Percentiles rank a stretch among this genome's conserved stretches.
Evolutionary conservation across 2,113 vertebrate genomes (phyloP).

Genomic region (Ceyx cyanopectus): DNA sequence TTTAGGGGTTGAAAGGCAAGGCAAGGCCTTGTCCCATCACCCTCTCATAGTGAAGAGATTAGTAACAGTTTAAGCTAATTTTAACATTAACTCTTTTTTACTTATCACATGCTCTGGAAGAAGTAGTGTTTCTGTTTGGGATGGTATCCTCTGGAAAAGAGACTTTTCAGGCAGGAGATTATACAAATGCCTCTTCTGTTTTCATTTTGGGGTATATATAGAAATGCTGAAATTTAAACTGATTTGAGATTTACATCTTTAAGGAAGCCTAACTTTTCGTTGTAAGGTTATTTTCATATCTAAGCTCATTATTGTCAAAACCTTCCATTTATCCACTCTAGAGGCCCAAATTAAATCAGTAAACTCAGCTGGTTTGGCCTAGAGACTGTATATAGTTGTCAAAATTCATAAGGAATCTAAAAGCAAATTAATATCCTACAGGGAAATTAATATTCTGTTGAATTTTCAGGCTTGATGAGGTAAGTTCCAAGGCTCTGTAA

Average conservation of each 20-base stretch:
- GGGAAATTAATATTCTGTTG: constrained; percentile 29
- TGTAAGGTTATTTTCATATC: constrained; percentile 11
- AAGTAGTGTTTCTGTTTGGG: background rate
- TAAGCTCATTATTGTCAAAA: background rate
- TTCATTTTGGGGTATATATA: background rate
- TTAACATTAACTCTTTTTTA: background rate
- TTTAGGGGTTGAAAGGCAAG: background rate
- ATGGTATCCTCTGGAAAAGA: background rate
- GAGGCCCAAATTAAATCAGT: constrained; percentile 62
- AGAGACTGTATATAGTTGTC: constrained; percentile 31
- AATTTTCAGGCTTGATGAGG: constrained; percentile 23
- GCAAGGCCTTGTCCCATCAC: background rate
- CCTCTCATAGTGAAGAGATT: background rate
- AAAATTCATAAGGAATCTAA: constrained; percentile 23
- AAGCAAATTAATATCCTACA: constrained; percentile 25
- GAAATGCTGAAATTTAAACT: background rate
- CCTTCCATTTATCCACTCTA: background rate
- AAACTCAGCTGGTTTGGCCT: constrained; percentile 29
- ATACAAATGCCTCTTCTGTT: background rate
- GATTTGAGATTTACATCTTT: constrained; percentile 1
- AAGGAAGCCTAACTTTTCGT: background rate
- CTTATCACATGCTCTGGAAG: background rate
- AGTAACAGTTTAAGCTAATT: background rate
- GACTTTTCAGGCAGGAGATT: background rate
- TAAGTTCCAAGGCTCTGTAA: background rate